phyloP scores from a whole-genome alignment of 2,797 vertebrate species.

The Macropus fuliginosus region DNA sequence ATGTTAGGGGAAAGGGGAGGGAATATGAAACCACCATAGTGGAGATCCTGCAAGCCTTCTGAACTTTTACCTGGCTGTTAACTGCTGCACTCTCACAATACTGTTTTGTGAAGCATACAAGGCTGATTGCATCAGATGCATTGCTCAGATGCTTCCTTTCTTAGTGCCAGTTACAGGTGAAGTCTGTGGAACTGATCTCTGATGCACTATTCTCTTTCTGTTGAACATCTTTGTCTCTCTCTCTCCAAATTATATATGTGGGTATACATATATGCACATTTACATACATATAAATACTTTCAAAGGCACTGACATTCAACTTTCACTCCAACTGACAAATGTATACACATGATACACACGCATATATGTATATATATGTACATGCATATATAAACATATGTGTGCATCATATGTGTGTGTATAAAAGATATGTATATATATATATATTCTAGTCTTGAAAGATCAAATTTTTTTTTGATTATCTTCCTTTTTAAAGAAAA shows the following conservation, averaged over 20 bases:
- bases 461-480: background rate
- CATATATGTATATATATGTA: background rate
- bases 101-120: background rate
- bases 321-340: background rate
- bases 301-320: too few relatives aligned
- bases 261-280: background rate
- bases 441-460: background rate
- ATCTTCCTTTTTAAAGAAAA: background rate
- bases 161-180: background rate
- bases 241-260: background rate
- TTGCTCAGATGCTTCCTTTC: background rate
- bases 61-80: background rate
- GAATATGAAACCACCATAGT: background rate
- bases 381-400: background rate
- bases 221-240: background rate
- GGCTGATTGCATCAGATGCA: background rate
- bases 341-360: background rate
- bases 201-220: background rate
- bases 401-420: too few relatives aligned
- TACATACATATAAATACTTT: too few relatives aligned
- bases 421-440: background rate
- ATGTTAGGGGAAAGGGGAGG: background rate
- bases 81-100: background rate
- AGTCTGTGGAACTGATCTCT: background rate
- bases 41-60: background rate